These are phyloP conservation scores for Girardinichthys multiradiatus DNA, from an alignment of 2,113 vertebrate genomes.

Conservation along the genomic window DNA sequence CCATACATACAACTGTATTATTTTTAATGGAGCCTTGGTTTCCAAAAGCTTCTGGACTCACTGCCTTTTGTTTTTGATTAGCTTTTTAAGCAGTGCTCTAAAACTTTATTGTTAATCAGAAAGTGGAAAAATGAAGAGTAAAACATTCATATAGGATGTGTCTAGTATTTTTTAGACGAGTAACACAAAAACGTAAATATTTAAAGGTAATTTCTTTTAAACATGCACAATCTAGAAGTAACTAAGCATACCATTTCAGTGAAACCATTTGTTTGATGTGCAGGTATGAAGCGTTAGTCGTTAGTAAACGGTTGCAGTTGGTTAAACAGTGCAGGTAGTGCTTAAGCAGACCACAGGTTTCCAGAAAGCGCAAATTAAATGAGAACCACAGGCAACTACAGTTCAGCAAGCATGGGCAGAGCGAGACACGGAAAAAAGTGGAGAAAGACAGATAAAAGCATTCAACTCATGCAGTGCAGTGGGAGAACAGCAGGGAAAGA, in stretches of 20 bases:
- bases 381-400: constrained; percentile 52
- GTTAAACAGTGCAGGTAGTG: constrained; percentile 63
- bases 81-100: not conserved
- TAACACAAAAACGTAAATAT: not conserved
- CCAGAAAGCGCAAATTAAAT: constrained; percentile 69
- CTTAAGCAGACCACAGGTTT: constrained; percentile 63
- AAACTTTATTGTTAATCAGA: not conserved
- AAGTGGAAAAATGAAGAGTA: not conserved
- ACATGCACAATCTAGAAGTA: constrained; percentile 42
- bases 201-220: too few species aligned
- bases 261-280: constrained; percentile 47
- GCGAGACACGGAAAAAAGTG: constrained; percentile 31
- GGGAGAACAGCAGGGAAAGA: constrained; percentile 20
- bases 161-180: not conserved
- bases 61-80: not conserved
- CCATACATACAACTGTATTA: too few species aligned
- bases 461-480: constrained; percentile 54
- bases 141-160: not conserved
- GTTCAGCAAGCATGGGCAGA: constrained; percentile 56
- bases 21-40: not conserved
- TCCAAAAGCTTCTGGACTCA: not conserved
- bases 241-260: constrained; percentile 7
- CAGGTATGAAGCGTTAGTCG: constrained; percentile 61
- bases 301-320: constrained; percentile 56
- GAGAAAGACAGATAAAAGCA: constrained; percentile 30